phyloP scores from a whole-genome alignment of 1,140 invertebrate genomes.

The Zophobas morio region DNA sequence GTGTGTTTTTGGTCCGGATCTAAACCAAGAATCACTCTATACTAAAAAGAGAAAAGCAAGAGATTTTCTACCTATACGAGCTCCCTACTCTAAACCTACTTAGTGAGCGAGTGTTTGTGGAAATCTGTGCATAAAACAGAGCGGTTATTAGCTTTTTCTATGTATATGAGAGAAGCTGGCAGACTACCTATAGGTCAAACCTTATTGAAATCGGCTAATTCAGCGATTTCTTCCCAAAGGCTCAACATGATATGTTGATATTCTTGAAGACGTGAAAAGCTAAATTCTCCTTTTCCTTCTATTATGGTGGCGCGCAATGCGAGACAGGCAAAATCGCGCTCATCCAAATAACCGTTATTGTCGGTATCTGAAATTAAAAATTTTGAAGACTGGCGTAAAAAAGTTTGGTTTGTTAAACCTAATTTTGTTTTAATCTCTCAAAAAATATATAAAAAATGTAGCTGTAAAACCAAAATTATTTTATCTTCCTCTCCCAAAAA shows the following conservation, averaged over 20 bases:
- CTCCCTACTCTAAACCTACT: constrained; percentile 1
- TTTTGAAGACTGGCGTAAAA: neutral
- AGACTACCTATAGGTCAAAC: constrained; percentile 67
- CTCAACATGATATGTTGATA: constrained; percentile 87
- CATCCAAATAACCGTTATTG: constrained; percentile 85
- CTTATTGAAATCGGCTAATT: constrained; percentile 89
- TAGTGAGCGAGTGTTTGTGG: constrained; percentile 16
- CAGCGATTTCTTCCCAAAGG: constrained; percentile 87
- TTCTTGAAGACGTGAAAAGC: constrained; percentile 77
- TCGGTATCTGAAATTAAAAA: constrained; percentile 78
- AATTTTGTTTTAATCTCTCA: too few species aligned
- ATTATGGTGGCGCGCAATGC: constrained; percentile 84
- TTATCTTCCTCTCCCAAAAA: too few species aligned
- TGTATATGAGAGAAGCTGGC: constrained; percentile 20
- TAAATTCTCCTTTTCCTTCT: constrained; percentile 86
- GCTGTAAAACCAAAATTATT: too few species aligned
- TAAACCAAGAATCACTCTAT: constrained; percentile 17
- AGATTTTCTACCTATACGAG: neutral
- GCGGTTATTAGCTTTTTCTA: constrained; percentile 15
- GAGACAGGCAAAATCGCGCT: constrained; percentile 86
- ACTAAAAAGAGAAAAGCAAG: constrained; percentile 1
- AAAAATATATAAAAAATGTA: too few species aligned
- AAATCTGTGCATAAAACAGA: constrained; percentile 24
- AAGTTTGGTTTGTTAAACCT: neutral
- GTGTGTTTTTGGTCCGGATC: constrained; percentile 26